Conservation (phyloP, 2,888 invertebrate genomes). For the Hemistola chrysoprasaria region DNA sequence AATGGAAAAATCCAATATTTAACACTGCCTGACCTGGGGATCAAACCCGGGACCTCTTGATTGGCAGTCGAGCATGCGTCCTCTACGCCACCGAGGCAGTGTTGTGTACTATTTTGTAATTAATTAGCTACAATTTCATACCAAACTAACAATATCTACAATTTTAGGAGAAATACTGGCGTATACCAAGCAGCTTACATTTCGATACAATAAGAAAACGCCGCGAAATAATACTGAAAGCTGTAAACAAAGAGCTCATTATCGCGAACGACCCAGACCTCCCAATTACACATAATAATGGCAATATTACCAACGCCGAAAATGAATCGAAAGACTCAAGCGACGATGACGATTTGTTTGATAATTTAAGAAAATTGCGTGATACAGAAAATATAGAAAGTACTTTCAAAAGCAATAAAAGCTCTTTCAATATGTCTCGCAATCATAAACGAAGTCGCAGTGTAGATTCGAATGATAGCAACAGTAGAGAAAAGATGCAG, state of each 20-base stretch:
- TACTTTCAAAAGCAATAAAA: constrained; percentile 2
- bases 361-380: constrained; percentile 61
- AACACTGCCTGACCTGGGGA: too few species aligned
- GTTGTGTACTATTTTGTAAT: too few species aligned
- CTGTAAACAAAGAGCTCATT: constrained; percentile 76
- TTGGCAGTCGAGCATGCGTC: too few species aligned
- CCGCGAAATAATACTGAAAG: constrained; percentile 79
- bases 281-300: constrained; percentile 9
- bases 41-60: too few species aligned
- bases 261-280: constrained; percentile 30
- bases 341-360: constrained; percentile 68
- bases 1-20: too few species aligned
- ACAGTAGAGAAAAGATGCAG: constrained; percentile 56
- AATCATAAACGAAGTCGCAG: constrained; percentile 63
- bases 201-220: constrained; percentile 80
- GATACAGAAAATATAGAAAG: background rate
- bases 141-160: constrained; percentile 11
- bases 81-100: too few species aligned
- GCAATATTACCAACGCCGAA: constrained; percentile 10
- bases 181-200: constrained; percentile 87
- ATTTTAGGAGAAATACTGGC: constrained; percentile 91
- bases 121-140: constrained; percentile 2
- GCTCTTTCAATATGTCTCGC: constrained; percentile 14
- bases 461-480: constrained; percentile 49
- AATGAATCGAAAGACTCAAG: constrained; percentile 44